These are phyloP conservation scores for Oscheius sp. DNA, from an alignment of 1,140 invertebrate species.

Conservation along the genomic window DNA sequence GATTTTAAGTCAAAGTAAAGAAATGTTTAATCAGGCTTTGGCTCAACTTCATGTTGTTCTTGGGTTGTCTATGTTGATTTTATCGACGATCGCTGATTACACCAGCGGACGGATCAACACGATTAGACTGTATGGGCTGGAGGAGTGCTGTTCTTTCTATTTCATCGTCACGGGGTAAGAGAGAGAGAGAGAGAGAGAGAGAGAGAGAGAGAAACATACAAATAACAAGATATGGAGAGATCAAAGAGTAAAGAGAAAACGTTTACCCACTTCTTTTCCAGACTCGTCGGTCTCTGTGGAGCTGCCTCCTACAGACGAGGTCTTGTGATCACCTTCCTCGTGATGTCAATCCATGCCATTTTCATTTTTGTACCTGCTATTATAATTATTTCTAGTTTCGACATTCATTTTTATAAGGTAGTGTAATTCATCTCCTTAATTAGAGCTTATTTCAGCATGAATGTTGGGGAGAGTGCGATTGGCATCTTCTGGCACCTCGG, in stretches of 20 bases:
- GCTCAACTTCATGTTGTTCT: slow-evolving; percentile 50
- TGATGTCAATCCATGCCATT: slow-evolving; percentile 48
- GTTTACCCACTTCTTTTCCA: too few species aligned
- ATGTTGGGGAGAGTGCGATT: slow-evolving; percentile 53
- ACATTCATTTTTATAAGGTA: slow-evolving; percentile 56
- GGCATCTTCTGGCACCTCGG: slow-evolving; percentile 46
- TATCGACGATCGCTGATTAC: slow-evolving; percentile 46
- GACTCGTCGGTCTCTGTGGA: slow-evolving; percentile 49
- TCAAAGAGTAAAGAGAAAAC: too few species aligned
- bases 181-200: too few species aligned
- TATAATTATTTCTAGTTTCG: slow-evolving; percentile 50
- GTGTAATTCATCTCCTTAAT: neutral
- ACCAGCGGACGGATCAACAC: slow-evolving; percentile 44
- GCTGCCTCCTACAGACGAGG: slow-evolving; percentile 48
- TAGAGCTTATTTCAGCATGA: slow-evolving; percentile 39
- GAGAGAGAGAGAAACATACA: too few species aligned
- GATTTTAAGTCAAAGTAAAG: neutral
- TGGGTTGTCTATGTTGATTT: slow-evolving; percentile 45
- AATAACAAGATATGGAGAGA: too few species aligned
- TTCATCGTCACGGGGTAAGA: slow-evolving; percentile 46
- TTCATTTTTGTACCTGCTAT: slow-evolving; percentile 49
- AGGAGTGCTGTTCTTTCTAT: slow-evolving; percentile 52
- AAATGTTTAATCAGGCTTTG: slow-evolving; percentile 38
- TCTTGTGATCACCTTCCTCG: slow-evolving; percentile 48
- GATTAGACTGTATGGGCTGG: slow-evolving; percentile 44